A percentile compares a stretch with the other conserved stretches of the same genome.
Evolutionary conservation across 2,888 invertebrate species (phyloP).

Genomic region (Syrphus vitripennis): DNA sequence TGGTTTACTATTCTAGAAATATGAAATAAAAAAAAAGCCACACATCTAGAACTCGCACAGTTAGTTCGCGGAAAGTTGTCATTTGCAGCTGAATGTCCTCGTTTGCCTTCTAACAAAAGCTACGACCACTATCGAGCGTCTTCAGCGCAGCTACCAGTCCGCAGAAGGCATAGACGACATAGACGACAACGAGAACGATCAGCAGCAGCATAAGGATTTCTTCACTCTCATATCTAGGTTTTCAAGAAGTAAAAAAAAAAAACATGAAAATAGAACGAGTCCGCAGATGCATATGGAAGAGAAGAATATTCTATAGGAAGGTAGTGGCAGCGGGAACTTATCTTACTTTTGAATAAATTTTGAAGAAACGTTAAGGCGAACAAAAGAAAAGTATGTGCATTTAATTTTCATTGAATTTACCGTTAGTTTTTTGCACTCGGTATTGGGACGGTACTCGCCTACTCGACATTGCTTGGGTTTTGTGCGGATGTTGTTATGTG

Average conservation of each 20-base stretch:
- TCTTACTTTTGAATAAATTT: conserved; percentile 72
- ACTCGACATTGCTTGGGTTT: neutral
- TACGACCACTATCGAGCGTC: conserved; percentile 31
- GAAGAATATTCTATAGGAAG: neutral
- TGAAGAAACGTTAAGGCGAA: conserved; percentile 62
- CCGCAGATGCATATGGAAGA: no score
- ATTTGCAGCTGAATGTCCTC: conserved; percentile 70
- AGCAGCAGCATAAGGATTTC: conserved; percentile 28
- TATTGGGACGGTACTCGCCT: no score
- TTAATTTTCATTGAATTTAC: conserved; percentile 71
- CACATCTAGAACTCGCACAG: conserved; percentile 27
- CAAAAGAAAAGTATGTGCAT: conserved; percentile 70
- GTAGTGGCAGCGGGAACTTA: conserved; percentile 25
- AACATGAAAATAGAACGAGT: neutral
- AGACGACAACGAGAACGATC: conserved; percentile 29
- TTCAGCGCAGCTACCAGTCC: neutral
- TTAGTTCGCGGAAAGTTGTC: conserved; percentile 57
- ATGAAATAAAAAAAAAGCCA: conserved; percentile 50
- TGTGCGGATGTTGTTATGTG: neutral
- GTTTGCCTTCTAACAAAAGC: conserved; percentile 57
- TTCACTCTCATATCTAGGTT: conserved; percentile 39
- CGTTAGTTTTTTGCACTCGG: conserved; percentile 51
- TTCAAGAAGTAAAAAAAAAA: conserved; percentile 2
- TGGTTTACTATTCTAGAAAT: neutral
- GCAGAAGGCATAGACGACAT: neutral